Base-by-base conservation (phyloP, 2,113 vertebrate species). In the Drymodes brunneopygia region DNA sequence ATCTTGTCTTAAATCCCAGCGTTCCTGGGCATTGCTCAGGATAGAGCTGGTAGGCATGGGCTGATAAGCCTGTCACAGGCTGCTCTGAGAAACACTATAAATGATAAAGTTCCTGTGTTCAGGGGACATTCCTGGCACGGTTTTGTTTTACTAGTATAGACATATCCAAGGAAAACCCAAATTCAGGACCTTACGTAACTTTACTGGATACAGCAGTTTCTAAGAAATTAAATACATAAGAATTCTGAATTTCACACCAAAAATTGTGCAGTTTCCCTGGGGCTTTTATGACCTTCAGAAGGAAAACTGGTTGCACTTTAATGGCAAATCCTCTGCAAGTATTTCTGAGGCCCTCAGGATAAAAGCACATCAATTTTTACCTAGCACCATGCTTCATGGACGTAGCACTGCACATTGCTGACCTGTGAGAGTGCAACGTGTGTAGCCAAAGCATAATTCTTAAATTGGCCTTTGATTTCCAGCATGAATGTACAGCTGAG, bases 151-250 rank as follows among this genome's bases (percentile, higher is more conserved):
- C 40, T 57, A 29, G 20, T 44, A 36, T 33, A 88, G 85, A 33
- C 33, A 58, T 17, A 73, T 33, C 17, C 23, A 92, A 86, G 57
- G 48, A 86, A 84, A 92, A n/a, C 15, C 73, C 53, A 71, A 86
- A 86, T 62, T 86, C 86, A 79, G 42, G 47, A 53, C 57, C 47
- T 93, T 72, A 60, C 0, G 0, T 48, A 83, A 81, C 38, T 86
- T 73, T 40, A 64, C 40, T 71, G 61, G 20, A 89, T 79, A 81
- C 15, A 74, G 48, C 19, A 53, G 9, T 81, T 91, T 94, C 51
- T 84, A 66, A 86, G 81, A 94, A 94, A 84, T 36, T 2, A 94
- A 89, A 86, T 23, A 25, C 22, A 11, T 40, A 45, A 54, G 24
- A 44, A 51, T 70, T 27, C 17, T 40, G 42, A 86, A 72, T 66